These are phyloP conservation scores for Eulemur macaco DNA, from an alignment of 2,113 vertebrate genomes.

Conservation along the genomic window DNA sequence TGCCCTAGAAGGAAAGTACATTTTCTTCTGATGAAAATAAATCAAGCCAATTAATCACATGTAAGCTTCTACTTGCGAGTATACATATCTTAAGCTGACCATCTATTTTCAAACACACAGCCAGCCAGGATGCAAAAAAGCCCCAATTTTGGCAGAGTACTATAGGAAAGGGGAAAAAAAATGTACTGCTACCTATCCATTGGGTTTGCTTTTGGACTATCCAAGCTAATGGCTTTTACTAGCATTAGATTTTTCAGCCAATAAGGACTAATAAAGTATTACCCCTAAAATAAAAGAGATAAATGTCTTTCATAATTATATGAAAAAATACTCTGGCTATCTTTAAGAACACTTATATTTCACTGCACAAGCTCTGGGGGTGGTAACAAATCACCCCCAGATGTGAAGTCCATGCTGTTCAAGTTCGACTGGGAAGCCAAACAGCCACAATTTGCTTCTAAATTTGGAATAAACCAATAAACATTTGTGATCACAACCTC, in stretches of 20 bases:
- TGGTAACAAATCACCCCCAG: slow-evolving; percentile 55
- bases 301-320: slow-evolving; percentile 52
- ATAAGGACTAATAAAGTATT: slow-evolving; percentile 29
- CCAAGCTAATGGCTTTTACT: slow-evolving; percentile 14
- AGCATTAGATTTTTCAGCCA: slow-evolving; percentile 1
- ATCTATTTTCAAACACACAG: slow-evolving; percentile 43
- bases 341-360: slow-evolving; percentile 47
- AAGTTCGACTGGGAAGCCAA: slow-evolving; percentile 40
- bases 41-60: slow-evolving; percentile 4
- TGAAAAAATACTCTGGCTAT: not conserved
- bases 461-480: slow-evolving; percentile 56
- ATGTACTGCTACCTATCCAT: not conserved
- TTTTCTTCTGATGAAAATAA: slow-evolving; percentile 55
- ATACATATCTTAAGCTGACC: not conserved
- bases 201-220: slow-evolving; percentile 17
- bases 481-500: slow-evolving; percentile 56
- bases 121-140: not conserved
- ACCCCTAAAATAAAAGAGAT: not conserved
- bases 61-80: not conserved
- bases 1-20: not conserved
- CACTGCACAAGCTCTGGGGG: slow-evolving; percentile 33
- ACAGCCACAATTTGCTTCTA: slow-evolving; percentile 57
- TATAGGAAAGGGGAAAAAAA: not conserved
- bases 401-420: slow-evolving; percentile 53
- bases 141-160: slow-evolving; percentile 11